Evolutionary conservation across 2,888 invertebrate genomes (phyloP), one percentile per base, ranked within the genome.

Genomic region (Molorchus minor): DNA sequence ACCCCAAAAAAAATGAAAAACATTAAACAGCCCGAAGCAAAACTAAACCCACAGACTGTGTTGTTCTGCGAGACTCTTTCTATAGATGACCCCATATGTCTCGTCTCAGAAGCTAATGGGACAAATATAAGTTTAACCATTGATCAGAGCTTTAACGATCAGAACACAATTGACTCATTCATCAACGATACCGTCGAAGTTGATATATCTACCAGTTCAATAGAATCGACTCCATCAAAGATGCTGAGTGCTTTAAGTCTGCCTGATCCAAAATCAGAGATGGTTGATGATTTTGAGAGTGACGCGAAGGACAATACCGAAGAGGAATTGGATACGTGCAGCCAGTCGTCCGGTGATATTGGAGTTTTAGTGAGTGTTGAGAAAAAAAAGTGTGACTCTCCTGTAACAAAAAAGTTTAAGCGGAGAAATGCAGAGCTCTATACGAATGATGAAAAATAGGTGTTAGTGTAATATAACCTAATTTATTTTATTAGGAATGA

Each of bases 51-150:
- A 10, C 93, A 93, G 77, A 91, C 91, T 5, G 82, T 83, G 10
- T 75, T 81, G 12, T 84, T 93, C 38, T 93, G 92, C 79, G 83
- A 87, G 43, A 84, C 78, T 61, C 78, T 93, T 33, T 87, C 88
- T 0, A 87, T 97, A 55, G 91, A 91, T 76, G 95, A 97, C 82
- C 96, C 96, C 0, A 80, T 92, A 36, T 56, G 61, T 16, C 53
- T 67, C 15, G 64, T 71, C 12, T 65, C 68, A 8, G 64, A 70
- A 58, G 58, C 46, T 1, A 44, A 58, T 13, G 65, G 67, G 2
- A 56, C 53, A 16, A 67, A 61, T 33, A 56, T 71, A 58, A 68
- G 66, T 61, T 21, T 62, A n/a, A 64, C 59, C 36, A 33, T 57
- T 2, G 70, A 71, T 43, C 35, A 60, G 35, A 64, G 63, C 56